Evolutionary conservation across 2,888 invertebrate genomes (phyloP).

Genomic region (Choreutis nemorana): DNA sequence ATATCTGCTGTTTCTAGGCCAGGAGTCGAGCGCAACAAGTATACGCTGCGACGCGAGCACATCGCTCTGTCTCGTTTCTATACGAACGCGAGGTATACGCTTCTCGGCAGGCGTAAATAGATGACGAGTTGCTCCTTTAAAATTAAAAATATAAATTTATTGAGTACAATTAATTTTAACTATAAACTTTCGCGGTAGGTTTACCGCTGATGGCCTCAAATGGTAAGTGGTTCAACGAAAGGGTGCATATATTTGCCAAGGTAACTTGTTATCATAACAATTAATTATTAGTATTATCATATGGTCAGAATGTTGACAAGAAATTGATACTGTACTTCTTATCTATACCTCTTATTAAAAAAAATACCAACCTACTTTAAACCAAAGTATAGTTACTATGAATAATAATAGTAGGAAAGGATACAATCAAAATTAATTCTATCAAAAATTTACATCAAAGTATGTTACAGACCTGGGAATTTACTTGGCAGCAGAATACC

Average conservation of each 20-base stretch:
- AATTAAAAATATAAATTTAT: not conserved
- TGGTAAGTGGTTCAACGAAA: too few relatives aligned
- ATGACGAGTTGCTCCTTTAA: conserved; percentile 72
- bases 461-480: conserved; percentile 63
- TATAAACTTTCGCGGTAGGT: too few relatives aligned
- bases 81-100: conserved; percentile 92
- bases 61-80: conserved; percentile 93
- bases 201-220: too few relatives aligned
- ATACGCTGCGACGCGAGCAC: conserved; percentile 84
- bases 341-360: too few relatives aligned
- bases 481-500: conserved; percentile 88
- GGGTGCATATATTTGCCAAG: too few relatives aligned
- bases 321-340: too few relatives aligned
- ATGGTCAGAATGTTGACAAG: too few relatives aligned
- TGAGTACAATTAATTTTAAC: not conserved
- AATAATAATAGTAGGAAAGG: too few relatives aligned
- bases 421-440: not conserved
- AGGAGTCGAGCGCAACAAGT: conserved; percentile 94
- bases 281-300: too few relatives aligned
- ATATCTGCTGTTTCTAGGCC: conserved; percentile 93
- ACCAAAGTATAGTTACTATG: too few relatives aligned
- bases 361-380: too few relatives aligned
- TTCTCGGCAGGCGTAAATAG: conserved; percentile 95
- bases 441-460: conserved; percentile 1
- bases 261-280: too few relatives aligned